These are phyloP conservation scores for Marmota monax DNA, from an alignment of 2,113 vertebrate species.

Conservation along the genomic window DNA sequence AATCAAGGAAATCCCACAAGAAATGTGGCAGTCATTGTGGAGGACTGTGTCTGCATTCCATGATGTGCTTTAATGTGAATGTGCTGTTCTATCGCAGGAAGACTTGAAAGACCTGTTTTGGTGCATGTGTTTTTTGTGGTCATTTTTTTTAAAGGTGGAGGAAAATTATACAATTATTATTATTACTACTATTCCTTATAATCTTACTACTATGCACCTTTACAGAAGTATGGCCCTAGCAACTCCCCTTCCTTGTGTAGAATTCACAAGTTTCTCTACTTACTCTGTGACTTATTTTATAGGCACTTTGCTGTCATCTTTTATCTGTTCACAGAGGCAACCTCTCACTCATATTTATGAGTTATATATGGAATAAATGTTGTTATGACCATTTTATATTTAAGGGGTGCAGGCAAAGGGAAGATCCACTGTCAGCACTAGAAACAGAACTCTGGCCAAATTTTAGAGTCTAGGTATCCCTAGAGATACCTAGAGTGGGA, in stretches of 20 bases:
- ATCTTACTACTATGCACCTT: background rate
- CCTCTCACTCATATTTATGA: background rate
- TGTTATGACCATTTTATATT: background rate
- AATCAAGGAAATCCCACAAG: conserved; percentile 85
- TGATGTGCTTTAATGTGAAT: accelerated
- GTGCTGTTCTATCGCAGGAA: background rate
- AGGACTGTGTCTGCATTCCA: background rate
- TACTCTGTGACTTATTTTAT: background rate
- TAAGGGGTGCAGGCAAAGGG: background rate
- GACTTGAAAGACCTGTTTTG: background rate
- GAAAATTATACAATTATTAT: background rate
- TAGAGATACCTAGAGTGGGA: background rate
- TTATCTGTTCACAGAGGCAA: background rate
- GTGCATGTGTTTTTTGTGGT: background rate
- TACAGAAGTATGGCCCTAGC: background rate
- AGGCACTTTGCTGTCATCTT: background rate
- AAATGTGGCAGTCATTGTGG: background rate
- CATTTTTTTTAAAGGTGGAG: background rate
- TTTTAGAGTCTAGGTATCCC: background rate
- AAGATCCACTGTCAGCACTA: background rate
- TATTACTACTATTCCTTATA: background rate
- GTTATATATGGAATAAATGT: background rate
- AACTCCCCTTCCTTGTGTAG: background rate
- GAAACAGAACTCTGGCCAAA: background rate
- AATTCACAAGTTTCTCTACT: background rate